Base-by-base conservation (phyloP, 2,888 invertebrate genomes). In the Halocaridina rubra region DNA sequence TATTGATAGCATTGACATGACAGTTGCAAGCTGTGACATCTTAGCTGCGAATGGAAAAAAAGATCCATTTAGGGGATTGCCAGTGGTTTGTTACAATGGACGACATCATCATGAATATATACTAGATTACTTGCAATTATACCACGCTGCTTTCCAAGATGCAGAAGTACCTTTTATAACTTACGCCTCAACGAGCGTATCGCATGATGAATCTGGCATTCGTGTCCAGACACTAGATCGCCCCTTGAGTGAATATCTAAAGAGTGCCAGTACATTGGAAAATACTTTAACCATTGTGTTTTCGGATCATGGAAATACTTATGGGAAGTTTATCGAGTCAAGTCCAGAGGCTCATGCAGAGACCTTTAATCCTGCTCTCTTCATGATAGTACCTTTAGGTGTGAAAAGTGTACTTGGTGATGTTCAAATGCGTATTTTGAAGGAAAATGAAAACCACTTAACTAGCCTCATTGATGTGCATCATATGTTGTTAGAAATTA, bases 281-380 rank as follows among this genome's bases (percentile, higher is more conserved):
- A 74, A 78, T 39, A 86, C 86, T 16, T 53, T 86, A 29, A 86
- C 86, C 27, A 81, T 86, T 33, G 27, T 86, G 32, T 86, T 86
- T 74, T 78, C 86, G 16, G 86, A 86, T 64, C 86, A 86, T 74
- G 86, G 86, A 7, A 86, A 72, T 29, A 79, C 78, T 4, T 86
- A 86, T 61, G 86, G 86, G 2, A 74, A 77, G 57, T 86, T 86
- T 53, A 80, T 86, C 22, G 67, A 81, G 57, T 39, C 46, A 27
- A 86, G 81, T 79, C 86, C 86, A 16, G 86, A 86, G 69, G 86
- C 86, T 53, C 57, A 86, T 29, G 77, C 81, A 30, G 86, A 86
- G 33, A 81, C 79, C n/a, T 86, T 81, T 22, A 86, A 86, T 53
- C 86, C 86, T 29, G 74, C 79, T 32, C 32, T 86, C 30, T 80